Percentiles rank a stretch among this genome's conserved stretches.
phyloP scores from a whole-genome alignment of 1,140 invertebrate genomes.

The Teleogryllus occipitalis region DNA sequence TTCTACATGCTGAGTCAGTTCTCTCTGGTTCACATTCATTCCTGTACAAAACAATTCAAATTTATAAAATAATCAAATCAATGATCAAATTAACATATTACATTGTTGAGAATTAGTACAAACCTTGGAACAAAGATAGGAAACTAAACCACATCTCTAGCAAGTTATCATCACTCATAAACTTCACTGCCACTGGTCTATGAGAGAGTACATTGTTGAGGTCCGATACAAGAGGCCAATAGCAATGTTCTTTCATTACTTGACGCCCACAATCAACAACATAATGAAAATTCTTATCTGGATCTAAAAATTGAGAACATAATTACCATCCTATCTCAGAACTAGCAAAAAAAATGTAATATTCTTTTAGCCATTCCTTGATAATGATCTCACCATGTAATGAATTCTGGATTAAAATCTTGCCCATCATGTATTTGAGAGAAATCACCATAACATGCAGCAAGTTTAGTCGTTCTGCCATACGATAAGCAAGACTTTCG shows the following conservation, averaged over 20 bases:
- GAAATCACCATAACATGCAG: conserved; percentile 92
- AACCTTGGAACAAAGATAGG: conserved; percentile 87
- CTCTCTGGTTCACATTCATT: conserved; percentile 91
- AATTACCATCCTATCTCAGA: not conserved
- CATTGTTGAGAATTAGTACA: not conserved
- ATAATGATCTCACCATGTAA: conserved; percentile 58
- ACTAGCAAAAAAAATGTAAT: not conserved
- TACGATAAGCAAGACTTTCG: conserved; percentile 77
- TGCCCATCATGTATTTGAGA: conserved; percentile 87
- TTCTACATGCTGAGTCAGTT: conserved; percentile 86
- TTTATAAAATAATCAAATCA: conserved; percentile 16
- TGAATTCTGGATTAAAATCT: conserved; percentile 78
- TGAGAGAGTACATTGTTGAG: conserved; percentile 96
- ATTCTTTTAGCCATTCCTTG: too few species aligned
- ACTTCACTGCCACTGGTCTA: conserved; percentile 77
- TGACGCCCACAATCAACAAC: conserved; percentile 88
- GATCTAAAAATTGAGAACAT: conserved; percentile 46
- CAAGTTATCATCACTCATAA: conserved; percentile 76
- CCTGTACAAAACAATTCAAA: conserved; percentile 42
- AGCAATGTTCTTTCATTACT: conserved; percentile 96
- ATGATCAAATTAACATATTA: not conserved
- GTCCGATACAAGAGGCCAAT: conserved; percentile 95
- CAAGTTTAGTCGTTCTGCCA: conserved; percentile 82
- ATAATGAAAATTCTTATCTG: conserved; percentile 69
- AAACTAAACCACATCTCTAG: conserved; percentile 93